Base-by-base conservation (phyloP, 64 coral and sea anemone species). In the Pachyseris speciosa region DNA sequence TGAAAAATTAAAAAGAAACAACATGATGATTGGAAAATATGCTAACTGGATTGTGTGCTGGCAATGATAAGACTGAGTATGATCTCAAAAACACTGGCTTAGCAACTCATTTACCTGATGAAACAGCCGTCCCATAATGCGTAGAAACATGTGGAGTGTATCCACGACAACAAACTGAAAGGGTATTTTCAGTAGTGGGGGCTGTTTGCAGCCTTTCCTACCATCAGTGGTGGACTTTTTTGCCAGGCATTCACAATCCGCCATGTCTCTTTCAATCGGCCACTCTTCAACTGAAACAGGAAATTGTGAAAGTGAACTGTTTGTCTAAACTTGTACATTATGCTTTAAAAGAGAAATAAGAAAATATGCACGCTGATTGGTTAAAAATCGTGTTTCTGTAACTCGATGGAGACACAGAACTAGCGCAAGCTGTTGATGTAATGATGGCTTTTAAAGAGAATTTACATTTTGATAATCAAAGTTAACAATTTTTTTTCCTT, bases 41-140 rank as follows among this genome's bases (percentile, higher is more conserved):
- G n/a, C n/a, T n/a, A n/a, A n/a, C n/a, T n/a, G n/a, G n/a, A n/a
- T n/a, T n/a, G n/a, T n/a, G n/a, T n/a, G n/a, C n/a, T n/a, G n/a
- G n/a, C n/a, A n/a, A n/a, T n/a, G n/a, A n/a, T n/a, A n/a, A n/a
- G n/a, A n/a, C n/a, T n/a, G n/a, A n/a, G n/a, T n/a, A n/a, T n/a
- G n/a, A n/a, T n/a, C n/a, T n/a, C n/a, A n/a, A n/a, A 42, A 77
- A 26, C 13, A 43, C 13, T 28, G 36, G n/a, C 13, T 32, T 32
- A 16, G 13, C 2, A 69, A 69, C 27, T 69, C 61, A 63, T n/a
- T 63, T 61, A 91, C 88, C 65, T 91, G 88, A 22, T 68, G 61
- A 71, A 91, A 91, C 2, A 91, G 76, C n/a, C 76, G 44, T 12
- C 88, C 88, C 88, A 71, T 91, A 41, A 83, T 91, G 7, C 88